Evolutionary conservation across 2,797 vertebrate genomes (phyloP).

Genomic region (Petrocephalus schoutedeni): DNA sequence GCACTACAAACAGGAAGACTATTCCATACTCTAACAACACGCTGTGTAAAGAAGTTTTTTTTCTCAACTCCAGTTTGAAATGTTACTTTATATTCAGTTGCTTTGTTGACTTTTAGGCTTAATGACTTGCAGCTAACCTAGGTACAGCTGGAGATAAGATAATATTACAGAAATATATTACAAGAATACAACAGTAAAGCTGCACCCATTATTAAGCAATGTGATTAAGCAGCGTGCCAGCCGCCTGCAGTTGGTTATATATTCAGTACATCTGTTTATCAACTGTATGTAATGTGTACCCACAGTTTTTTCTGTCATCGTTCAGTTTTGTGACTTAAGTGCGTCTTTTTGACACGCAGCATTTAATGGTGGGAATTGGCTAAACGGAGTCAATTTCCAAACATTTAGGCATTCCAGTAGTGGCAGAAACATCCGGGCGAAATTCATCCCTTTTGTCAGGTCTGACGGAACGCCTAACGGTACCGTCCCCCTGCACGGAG

Average conservation of each 20-base stretch:
- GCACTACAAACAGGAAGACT: no score
- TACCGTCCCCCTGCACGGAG: background rate
- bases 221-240: background rate
- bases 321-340: background rate
- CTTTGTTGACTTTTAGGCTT: background rate
- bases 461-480: background rate
- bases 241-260: background rate
- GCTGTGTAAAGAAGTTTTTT: background rate
- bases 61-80: no score
- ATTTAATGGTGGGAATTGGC: background rate
- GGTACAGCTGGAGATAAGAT: background rate
- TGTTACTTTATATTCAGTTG: background rate
- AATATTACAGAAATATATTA: background rate
- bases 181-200: background rate
- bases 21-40: no score
- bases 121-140: background rate
- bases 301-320: background rate
- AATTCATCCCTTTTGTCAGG: background rate
- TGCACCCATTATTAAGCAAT: background rate
- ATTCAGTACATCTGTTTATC: background rate
- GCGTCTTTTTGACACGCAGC: background rate
- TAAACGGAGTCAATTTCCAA: background rate
- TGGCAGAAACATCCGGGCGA: background rate
- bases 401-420: background rate
- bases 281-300: background rate